Evolutionary conservation across 1,140 invertebrate species (phyloP).

Genomic region (Dinothrombium tinctorium): DNA sequence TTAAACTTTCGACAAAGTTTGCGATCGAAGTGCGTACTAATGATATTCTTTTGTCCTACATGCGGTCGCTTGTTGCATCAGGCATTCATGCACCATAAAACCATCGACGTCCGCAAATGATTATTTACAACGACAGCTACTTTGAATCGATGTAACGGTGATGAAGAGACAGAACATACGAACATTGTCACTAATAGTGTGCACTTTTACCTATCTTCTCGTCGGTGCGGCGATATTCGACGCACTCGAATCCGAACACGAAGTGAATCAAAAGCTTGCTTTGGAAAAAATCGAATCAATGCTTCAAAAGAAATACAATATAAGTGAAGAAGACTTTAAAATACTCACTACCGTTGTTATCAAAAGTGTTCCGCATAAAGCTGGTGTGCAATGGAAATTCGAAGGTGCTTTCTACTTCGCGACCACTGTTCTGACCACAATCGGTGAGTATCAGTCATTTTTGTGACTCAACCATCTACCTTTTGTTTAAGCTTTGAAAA

Average conservation of each 20-base stretch:
- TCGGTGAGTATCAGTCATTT: constrained; percentile 35
- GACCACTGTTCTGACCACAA: constrained; percentile 96
- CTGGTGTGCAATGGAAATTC: constrained; percentile 91
- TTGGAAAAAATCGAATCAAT: constrained; percentile 32
- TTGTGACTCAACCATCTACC: constrained; percentile 2
- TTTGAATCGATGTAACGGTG: no score
- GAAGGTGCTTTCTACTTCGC: constrained; percentile 96
- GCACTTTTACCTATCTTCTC: constrained; percentile 94
- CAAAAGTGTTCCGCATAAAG: constrained; percentile 87
- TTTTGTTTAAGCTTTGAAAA: no score
- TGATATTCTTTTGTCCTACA: no score
- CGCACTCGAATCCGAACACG: constrained; percentile 84
- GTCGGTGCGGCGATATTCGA: constrained; percentile 98
- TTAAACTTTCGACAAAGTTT: no score
- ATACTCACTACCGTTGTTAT: constrained; percentile 84
- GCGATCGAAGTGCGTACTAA: no score
- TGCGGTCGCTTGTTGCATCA: no score
- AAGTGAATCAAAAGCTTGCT: constrained; percentile 58
- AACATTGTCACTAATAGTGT: constrained; percentile 90
- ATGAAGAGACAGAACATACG: constrained; percentile 99
- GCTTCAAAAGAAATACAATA: constrained; percentile 74
- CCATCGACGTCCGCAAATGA: no score
- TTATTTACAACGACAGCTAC: no score
- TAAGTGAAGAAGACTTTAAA: constrained; percentile 67
- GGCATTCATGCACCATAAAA: no score